A percentile compares a stretch with the other conserved stretches of the same genome.
These are phyloP conservation scores for Acleris laterana DNA, from an alignment of 2,888 invertebrate species.

Conservation along the genomic window DNA sequence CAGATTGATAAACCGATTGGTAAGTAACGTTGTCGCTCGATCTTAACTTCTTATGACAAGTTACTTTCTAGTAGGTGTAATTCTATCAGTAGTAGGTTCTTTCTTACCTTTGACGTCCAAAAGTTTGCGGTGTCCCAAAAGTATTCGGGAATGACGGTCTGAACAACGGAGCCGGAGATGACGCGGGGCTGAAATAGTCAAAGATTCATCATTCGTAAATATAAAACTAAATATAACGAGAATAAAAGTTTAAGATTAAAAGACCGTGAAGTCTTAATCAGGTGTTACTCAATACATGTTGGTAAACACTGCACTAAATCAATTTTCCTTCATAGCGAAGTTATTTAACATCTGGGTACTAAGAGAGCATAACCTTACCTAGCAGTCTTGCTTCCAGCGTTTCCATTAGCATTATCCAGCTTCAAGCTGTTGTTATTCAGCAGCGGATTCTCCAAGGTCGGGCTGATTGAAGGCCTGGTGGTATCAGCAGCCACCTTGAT, in stretches of 20 bases:
- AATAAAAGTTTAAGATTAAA: not conserved
- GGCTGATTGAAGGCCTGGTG: slow-evolving; percentile 68
- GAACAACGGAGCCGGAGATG: slow-evolving; percentile 87
- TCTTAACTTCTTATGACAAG: too few species aligned
- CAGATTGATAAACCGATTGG: too few species aligned
- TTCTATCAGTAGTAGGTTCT: not conserved
- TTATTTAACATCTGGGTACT: not conserved
- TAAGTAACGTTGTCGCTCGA: too few species aligned
- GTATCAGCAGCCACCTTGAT: slow-evolving; percentile 71
- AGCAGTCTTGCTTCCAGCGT: slow-evolving; percentile 77
- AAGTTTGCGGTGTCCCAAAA: slow-evolving; percentile 85
- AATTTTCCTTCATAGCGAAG: too few species aligned
- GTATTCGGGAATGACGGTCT: slow-evolving; percentile 89
- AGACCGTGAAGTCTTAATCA: too few species aligned
- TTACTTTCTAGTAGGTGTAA: too few species aligned
- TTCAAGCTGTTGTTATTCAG: slow-evolving; percentile 77
- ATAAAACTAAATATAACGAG: not conserved
- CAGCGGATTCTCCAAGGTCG: slow-evolving; percentile 67
- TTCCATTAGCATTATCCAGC: slow-evolving; percentile 78
- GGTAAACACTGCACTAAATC: too few species aligned
- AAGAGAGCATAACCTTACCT: slow-evolving; percentile 56
- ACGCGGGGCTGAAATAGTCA: slow-evolving; percentile 80
- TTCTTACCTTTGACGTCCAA: slow-evolving; percentile 73
- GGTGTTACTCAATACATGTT: too few species aligned
- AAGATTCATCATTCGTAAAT: not conserved